A percentile compares a stretch with the other conserved stretches of the same genome.
Conservation (phyloP, 2,797 vertebrate genomes). For the Eupleurogrammus muticus region DNA sequence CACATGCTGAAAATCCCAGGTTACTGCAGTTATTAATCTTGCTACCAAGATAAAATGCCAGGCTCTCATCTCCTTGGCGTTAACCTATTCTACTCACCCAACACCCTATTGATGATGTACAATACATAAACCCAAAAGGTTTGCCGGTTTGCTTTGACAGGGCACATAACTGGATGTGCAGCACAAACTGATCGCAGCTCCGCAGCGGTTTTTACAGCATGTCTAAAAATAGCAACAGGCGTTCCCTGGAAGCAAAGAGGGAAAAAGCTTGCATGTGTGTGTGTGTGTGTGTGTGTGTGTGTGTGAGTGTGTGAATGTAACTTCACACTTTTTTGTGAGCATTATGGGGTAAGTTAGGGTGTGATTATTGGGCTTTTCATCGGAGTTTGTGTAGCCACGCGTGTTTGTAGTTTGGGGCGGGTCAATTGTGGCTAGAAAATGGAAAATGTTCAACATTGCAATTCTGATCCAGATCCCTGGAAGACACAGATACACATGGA, state of each 20-base stretch:
- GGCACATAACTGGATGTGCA: conserved; percentile 46
- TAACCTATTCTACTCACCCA: background rate
- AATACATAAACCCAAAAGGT: conserved; percentile 13
- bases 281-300: conserved; percentile 24
- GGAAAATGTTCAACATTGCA: conserved; percentile 53
- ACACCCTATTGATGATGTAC: background rate
- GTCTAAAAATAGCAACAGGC: conserved; percentile 62
- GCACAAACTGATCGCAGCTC: conserved; percentile 7
- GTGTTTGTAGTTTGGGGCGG: conserved; percentile 33
- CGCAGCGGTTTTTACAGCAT: background rate
- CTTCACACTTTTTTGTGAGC: too few relatives aligned
- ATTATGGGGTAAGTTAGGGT: conserved; percentile 12
- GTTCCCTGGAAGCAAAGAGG: conserved; percentile 36
- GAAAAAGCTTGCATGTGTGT: background rate
- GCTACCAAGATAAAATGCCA: background rate
- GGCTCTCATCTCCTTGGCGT: background rate
- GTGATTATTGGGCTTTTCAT: conserved; percentile 34
- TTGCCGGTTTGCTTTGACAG: conserved; percentile 52
- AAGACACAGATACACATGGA: conserved; percentile 20
- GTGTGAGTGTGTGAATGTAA: background rate
- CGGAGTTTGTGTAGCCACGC: conserved; percentile 2
- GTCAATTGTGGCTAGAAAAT: conserved; percentile 51
- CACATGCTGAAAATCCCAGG: background rate
- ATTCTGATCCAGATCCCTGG: conserved; percentile 56
- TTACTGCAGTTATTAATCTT: background rate